phyloP scores from a whole-genome alignment of 2,888 invertebrate species.

The Harpagoxenus sublaevis region DNA sequence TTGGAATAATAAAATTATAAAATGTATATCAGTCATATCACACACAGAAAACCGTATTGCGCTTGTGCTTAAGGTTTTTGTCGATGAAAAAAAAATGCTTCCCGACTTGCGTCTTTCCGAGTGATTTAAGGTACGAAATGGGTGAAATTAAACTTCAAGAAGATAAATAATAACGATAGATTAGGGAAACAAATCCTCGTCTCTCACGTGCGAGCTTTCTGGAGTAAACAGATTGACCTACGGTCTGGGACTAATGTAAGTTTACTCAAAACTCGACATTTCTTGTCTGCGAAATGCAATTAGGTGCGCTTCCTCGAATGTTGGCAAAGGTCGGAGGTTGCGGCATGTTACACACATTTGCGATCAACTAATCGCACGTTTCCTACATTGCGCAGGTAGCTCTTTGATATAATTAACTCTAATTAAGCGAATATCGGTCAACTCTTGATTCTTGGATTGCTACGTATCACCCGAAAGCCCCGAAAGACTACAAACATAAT shows the following conservation, averaged over 20 bases:
- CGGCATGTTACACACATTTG: constrained; percentile 8
- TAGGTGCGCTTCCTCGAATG: neutral
- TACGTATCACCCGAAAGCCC: neutral
- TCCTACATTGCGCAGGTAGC: constrained; percentile 31
- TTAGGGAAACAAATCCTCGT: neutral
- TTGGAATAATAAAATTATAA: neutral
- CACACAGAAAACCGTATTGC: neutral
- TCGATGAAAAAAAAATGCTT: neutral
- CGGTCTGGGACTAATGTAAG: neutral
- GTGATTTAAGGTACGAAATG: neutral
- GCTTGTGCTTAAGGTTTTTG: neutral
- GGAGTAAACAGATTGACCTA: neutral
- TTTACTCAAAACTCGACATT: constrained; percentile 13
- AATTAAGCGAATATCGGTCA: constrained; percentile 60
- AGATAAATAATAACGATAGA: constrained; percentile 9
- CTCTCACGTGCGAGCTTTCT: neutral
- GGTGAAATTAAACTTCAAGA: neutral
- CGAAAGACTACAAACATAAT: neutral
- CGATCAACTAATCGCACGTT: constrained; percentile 12
- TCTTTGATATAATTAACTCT: constrained; percentile 60
- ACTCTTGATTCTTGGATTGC: constrained; percentile 7
- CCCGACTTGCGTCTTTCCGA: neutral
- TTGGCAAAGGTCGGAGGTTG: constrained; percentile 64
- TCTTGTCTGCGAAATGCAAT: neutral
- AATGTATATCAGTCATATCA: neutral